Percentiles rank a stretch among this genome's conserved stretches.
These are phyloP conservation scores for Drosophila lacicola DNA, from an alignment of 2,888 invertebrate genomes.

Conservation along the genomic window DNA sequence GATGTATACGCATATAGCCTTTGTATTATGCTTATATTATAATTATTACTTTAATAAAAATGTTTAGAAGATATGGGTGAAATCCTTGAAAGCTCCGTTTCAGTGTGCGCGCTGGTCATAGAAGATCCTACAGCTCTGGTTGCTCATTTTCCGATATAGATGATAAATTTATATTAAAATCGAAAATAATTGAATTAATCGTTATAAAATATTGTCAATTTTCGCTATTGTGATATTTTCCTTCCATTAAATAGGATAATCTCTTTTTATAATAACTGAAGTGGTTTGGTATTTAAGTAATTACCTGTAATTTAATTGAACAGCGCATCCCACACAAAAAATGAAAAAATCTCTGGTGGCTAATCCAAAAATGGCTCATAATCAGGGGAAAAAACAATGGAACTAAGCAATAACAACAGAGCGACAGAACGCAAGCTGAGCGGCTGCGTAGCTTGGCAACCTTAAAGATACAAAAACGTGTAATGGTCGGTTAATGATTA, in stretches of 20 bases:
- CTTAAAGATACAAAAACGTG: conserved; percentile 54
- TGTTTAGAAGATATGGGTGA: too few relatives aligned
- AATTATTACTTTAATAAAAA: too few relatives aligned
- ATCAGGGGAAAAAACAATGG: conserved; percentile 26
- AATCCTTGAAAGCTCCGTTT: too few relatives aligned
- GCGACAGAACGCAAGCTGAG: conserved; percentile 23
- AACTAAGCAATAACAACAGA: background rate
- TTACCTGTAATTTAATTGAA: conserved; percentile 45
- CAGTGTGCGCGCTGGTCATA: too few relatives aligned
- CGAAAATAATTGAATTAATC: too few relatives aligned
- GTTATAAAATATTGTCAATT: too few relatives aligned
- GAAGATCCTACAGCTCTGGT: too few relatives aligned
- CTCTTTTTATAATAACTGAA: background rate
- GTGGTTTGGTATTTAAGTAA: conserved; percentile 30
- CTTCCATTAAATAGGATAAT: conserved; percentile 1
- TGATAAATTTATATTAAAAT: too few relatives aligned
- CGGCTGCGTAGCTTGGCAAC: conserved; percentile 28
- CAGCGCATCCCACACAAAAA: conserved; percentile 6
- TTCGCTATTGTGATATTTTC: too few relatives aligned
- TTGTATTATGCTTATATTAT: too few relatives aligned
- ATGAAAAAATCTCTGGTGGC: conserved; percentile 40
- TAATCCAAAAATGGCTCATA: conserved; percentile 52
- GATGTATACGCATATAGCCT: too few relatives aligned
- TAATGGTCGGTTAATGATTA: conserved; percentile 73
- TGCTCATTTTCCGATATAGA: too few relatives aligned